Conservation (phyloP, 2,888 invertebrate species). For the Eilema depressum region DNA sequence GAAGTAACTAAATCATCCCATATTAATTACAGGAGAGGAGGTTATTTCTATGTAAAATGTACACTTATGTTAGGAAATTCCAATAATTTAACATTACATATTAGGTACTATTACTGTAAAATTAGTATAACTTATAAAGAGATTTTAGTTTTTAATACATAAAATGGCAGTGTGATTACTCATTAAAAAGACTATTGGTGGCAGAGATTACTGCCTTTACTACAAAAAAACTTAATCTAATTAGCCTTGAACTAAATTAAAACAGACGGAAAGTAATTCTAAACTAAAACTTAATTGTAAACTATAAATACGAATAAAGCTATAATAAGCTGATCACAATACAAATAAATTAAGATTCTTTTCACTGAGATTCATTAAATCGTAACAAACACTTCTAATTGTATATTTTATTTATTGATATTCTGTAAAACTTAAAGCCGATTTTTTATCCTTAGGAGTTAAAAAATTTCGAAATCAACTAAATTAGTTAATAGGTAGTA, state of each 20-base stretch:
- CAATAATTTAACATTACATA: constrained; percentile 58
- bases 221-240: constrained; percentile 31
- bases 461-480: too few relatives aligned
- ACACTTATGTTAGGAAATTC: constrained; percentile 70
- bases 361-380: constrained; percentile 24
- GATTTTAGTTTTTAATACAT: constrained; percentile 35
- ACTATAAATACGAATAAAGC: constrained; percentile 19
- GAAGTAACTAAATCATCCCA: constrained; percentile 59
- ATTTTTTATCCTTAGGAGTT: background rate
- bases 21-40: constrained; percentile 51
- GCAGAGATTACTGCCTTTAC: constrained; percentile 19
- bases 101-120: constrained; percentile 39
- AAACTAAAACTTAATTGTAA: constrained; percentile 37
- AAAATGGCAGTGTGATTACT: constrained; percentile 58
- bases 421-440: constrained; percentile 30
- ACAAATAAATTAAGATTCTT: constrained; percentile 6
- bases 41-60: constrained; percentile 68
- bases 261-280: constrained; percentile 24
- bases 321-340: constrained; percentile 17
- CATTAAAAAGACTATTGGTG: constrained; percentile 27
- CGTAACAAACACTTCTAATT: constrained; percentile 8
- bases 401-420: constrained; percentile 19
- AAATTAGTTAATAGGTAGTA: too few relatives aligned
- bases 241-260: constrained; percentile 35
- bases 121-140: constrained; percentile 44